A percentile compares a stretch with the other conserved stretches of the same genome.
These are phyloP conservation scores for Nematolebias whitei DNA, from an alignment of 2,113 vertebrate species.

Conservation along the genomic window DNA sequence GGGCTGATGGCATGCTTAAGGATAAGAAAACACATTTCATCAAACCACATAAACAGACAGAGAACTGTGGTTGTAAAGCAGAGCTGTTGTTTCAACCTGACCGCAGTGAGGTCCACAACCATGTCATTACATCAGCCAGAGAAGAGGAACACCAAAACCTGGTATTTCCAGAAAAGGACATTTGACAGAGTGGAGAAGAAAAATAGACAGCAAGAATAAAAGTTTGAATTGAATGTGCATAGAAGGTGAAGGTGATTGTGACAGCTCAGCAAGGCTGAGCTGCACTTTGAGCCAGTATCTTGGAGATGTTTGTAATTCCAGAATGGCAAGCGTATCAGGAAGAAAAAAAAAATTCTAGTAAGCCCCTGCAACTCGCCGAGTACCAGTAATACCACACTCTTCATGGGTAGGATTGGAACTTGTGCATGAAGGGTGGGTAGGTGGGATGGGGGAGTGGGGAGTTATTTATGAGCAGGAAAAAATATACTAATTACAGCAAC, in stretches of 20 bases:
- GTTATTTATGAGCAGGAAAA: slow-evolving; percentile 59
- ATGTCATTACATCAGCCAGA: slow-evolving; percentile 57
- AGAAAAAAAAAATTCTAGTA: slow-evolving; percentile 46
- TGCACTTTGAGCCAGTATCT: slow-evolving; percentile 37
- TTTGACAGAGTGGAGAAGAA: slow-evolving; percentile 50
- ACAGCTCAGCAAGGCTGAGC: slow-evolving; percentile 13
- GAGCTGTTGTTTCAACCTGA: slow-evolving; percentile 44
- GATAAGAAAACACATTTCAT: slow-evolving; percentile 42
- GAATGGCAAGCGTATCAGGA: slow-evolving; percentile 55
- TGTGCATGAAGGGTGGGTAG: neutral
- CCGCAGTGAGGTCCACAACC: slow-evolving; percentile 39
- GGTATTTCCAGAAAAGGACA: slow-evolving; percentile 22
- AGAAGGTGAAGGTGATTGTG: slow-evolving; percentile 31
- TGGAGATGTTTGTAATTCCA: slow-evolving; percentile 71
- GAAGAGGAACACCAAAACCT: slow-evolving; percentile 33
- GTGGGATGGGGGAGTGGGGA: neutral
- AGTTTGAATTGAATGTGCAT: slow-evolving; percentile 30
- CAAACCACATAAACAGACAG: slow-evolving; percentile 41
- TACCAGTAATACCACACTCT: slow-evolving; percentile 30
- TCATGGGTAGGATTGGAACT: neutral
- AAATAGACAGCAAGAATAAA: slow-evolving; percentile 46
- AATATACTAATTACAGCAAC: slow-evolving; percentile 55
- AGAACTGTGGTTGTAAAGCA: slow-evolving; percentile 37
- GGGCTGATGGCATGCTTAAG: slow-evolving; percentile 28
- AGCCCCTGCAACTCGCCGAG: slow-evolving; percentile 28